These are phyloP conservation scores for Conus canariensis DNA, from an alignment of 2,888 invertebrate species.

Conservation along the genomic window DNA sequence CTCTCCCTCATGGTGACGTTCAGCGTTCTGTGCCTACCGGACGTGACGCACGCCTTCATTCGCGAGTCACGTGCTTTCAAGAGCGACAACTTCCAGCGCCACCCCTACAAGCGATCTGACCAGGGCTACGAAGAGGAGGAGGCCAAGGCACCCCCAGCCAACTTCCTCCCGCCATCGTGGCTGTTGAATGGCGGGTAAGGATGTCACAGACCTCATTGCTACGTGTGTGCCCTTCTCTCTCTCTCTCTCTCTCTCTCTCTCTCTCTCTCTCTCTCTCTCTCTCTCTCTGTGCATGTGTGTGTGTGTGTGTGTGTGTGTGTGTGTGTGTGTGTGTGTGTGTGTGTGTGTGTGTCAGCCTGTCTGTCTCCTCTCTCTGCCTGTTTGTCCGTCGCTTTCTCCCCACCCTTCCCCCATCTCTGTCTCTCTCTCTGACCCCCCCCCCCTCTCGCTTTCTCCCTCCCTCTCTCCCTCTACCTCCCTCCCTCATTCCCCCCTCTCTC, in stretches of 20 bases:
- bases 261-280: neutral
- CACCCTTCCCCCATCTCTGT: neutral
- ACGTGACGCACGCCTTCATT: slow-evolving; percentile 33
- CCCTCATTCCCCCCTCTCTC: neutral
- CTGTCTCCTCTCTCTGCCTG: neutral
- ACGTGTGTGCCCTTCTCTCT: neutral
- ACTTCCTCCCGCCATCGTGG: neutral
- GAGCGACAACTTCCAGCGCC: slow-evolving; percentile 4
- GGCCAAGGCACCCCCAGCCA: neutral
- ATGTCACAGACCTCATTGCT: neutral
- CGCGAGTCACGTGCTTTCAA: slow-evolving; percentile 38
- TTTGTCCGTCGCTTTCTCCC: neutral
- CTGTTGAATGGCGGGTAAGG: neutral
- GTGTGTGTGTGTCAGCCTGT: no score
- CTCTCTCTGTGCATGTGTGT: neutral
- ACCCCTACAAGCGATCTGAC: slow-evolving; percentile 19
- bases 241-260: neutral
- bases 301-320: no score
- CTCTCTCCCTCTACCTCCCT: neutral
- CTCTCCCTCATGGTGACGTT: neutral
- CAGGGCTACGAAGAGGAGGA: neutral
- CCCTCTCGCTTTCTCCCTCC: neutral
- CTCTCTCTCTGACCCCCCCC: neutral
- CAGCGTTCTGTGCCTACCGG: neutral
- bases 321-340: no score